Base-by-base conservation (phyloP, 2,113 vertebrate species). In the Hucho hucho region DNA sequence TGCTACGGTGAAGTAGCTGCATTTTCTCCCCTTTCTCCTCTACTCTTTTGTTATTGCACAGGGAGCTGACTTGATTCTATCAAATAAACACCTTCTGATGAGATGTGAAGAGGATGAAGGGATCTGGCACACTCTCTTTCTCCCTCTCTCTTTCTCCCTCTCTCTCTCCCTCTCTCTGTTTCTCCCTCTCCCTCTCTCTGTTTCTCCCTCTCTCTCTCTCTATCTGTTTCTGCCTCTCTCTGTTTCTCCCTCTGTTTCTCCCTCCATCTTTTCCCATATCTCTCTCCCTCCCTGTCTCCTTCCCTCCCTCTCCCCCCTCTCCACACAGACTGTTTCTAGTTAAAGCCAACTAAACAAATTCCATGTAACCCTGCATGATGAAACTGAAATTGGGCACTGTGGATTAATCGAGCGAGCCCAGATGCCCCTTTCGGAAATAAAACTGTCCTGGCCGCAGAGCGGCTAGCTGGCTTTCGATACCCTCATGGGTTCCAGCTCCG, bases 81-180 rank as follows among this genome's bases (percentile, higher is more conserved):
- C 81, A 87, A 87, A 90, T 86, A 89, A 87, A 87, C 81, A 89
- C 82, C 64, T 72, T 73, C 32, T 84, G 81, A 88, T 68, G 68
- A 87, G 74, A 79, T 80, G 77, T 74, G 70, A 82, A 82, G 61
- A 70, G 83, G 75, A 53, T 64, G 69, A 81, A 78, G 56, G 74
- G 22, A 37, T 79, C 72, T 59, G 73, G 74, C 76, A 83, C 59
- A 72, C 43, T 63, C 32, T 32, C 25, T 79, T 79, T 37, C 46
- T 80, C 25, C 72, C 72, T 68, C 11, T 29, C 32, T 64, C 26
- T 16, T 1, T 13, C 1, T 13, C 12, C 0, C 7, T 11, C 46
- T 13, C 46, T 4, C 13, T 2, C 13, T 49, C 3, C 1, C 46
- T 14, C 13, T 3, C 32, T 6, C 5, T 6, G 7, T 43, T 2